Evolutionary conservation across 1,140 invertebrate genomes (phyloP).

Genomic region (Homarus americanus): DNA sequence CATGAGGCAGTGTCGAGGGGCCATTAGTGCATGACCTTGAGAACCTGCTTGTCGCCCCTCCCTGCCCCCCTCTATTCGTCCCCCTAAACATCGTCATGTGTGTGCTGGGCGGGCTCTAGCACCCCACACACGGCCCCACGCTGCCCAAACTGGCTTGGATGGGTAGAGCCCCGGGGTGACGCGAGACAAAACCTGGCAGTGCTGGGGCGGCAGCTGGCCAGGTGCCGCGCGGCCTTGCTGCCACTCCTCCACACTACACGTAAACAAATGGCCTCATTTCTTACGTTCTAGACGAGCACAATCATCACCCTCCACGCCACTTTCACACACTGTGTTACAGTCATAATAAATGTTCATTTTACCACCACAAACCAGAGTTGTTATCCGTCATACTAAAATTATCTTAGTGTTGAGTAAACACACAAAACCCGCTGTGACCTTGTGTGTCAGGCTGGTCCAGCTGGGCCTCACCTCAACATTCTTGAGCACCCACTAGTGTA

Average conservation of each 20-base stretch:
- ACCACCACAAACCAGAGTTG: no score
- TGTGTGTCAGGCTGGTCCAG: no score
- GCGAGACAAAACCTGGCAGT: not conserved
- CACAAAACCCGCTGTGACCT: no score
- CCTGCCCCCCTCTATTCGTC: not conserved
- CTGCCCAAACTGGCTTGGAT: not conserved
- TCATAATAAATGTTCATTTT: not conserved
- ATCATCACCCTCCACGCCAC: not conserved
- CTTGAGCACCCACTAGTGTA: no score
- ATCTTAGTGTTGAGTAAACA: no score
- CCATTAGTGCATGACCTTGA: no score
- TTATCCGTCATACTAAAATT: no score
- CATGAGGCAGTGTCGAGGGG: no score
- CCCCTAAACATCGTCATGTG: no score
- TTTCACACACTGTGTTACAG: not conserved
- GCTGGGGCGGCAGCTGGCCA: not conserved
- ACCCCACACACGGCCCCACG: not conserved
- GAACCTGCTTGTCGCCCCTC: not conserved
- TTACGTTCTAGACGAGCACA: not conserved
- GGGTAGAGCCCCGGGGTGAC: not conserved
- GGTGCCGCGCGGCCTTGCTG: not conserved
- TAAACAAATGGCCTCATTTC: not conserved
- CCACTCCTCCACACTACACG: not conserved
- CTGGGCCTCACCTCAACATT: no score
- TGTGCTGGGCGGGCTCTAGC: no score